These are phyloP conservation scores for Ardeotis arabs DNA, from an alignment of 2,113 vertebrate species.

Conservation along the genomic window DNA sequence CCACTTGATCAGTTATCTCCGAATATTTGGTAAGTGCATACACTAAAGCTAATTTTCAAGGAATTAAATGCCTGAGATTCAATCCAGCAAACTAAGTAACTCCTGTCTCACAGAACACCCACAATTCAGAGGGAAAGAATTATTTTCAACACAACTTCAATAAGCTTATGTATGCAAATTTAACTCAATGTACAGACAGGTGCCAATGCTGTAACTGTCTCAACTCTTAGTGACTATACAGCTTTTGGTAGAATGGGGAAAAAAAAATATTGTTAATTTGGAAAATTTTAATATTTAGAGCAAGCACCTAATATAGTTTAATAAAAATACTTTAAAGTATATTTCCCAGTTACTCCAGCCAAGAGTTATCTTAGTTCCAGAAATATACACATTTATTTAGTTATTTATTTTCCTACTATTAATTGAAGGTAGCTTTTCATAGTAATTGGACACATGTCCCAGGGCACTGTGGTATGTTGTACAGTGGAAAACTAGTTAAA, in stretches of 20 bases:
- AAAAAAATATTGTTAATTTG: background rate
- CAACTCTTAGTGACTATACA: background rate
- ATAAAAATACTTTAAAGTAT: background rate
- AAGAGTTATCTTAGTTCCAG: background rate
- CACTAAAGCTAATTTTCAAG: slow-evolving; percentile 23
- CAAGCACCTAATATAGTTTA: background rate
- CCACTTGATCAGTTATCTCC: background rate
- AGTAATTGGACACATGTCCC: background rate
- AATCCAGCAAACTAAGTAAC: background rate
- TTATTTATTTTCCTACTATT: background rate
- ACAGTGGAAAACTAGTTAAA: background rate
- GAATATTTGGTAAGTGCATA: background rate
- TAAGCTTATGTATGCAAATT: background rate
- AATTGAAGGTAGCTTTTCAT: background rate
- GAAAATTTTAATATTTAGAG: background rate
- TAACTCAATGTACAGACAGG: background rate
- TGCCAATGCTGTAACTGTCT: background rate
- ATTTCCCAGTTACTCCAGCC: background rate
- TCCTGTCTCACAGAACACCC: background rate
- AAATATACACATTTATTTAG: accelerated
- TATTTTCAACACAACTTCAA: background rate
- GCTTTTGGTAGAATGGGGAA: background rate
- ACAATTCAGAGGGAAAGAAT: background rate
- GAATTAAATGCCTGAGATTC: background rate
- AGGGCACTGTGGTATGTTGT: accelerated